phyloP scores from a whole-genome alignment of 1,140 invertebrate genomes.

The Daktulosphaira vitifoliae region DNA sequence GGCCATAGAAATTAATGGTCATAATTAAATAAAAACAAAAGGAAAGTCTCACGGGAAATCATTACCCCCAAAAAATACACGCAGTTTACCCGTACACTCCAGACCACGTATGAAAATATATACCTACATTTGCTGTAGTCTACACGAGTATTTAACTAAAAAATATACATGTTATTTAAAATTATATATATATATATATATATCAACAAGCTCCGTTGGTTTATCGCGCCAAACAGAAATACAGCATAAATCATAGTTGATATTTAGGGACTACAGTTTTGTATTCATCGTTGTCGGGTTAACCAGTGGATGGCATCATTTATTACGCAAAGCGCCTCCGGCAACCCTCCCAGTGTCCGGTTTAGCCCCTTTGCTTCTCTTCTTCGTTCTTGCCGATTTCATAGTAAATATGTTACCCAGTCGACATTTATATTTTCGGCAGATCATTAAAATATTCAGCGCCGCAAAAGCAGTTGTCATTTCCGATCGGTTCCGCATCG shows the following conservation, averaged over 20 bases:
- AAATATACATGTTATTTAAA: too few relatives aligned
- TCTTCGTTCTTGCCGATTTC: too few relatives aligned
- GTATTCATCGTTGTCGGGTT: conserved; percentile 18
- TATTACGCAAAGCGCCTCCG: conserved; percentile 3
- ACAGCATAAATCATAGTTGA: conserved; percentile 7
- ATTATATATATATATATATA: not conserved
- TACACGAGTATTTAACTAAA: too few relatives aligned
- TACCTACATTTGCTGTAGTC: too few relatives aligned
- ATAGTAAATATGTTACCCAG: too few relatives aligned
- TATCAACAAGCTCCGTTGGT: not conserved
- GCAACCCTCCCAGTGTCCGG: not conserved
- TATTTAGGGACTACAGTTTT: not conserved
- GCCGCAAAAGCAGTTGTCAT: too few relatives aligned
- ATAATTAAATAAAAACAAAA: conserved; percentile 26
- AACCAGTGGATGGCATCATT: conserved; percentile 18
- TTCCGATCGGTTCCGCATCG: too few relatives aligned
- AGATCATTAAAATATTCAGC: too few relatives aligned
- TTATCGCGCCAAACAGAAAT: conserved; percentile 19
- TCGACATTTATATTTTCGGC: too few relatives aligned
- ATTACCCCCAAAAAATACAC: not conserved
- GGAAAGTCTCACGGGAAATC: conserved; percentile 18
- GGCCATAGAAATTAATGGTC: conserved; percentile 2
- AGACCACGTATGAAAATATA: too few relatives aligned
- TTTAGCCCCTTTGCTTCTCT: too few relatives aligned
- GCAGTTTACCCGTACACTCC: too few relatives aligned